Evolutionary conservation across 1,140 invertebrate species (phyloP), one percentile per base, ranked within the genome.

Genomic region (Plectus sambesii): DNA sequence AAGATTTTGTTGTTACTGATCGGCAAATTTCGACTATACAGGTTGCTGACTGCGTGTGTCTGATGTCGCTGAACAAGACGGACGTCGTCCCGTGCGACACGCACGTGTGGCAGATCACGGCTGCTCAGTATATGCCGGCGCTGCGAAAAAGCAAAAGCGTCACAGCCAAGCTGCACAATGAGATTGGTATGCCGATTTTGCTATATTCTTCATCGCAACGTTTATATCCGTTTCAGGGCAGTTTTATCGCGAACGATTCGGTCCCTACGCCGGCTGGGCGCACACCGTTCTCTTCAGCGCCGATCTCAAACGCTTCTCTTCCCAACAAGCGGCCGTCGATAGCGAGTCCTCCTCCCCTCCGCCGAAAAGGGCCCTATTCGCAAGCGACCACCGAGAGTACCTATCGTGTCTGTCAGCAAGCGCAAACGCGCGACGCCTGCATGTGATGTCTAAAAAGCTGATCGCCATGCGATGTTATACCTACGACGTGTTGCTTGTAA

Each of bases 31-130:
- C 51, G 45, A 41, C 29, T 15, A 70, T 71, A 33, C 59, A 86
- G 83, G 84, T 96, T 19, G 88, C 92, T n/a, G 92, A 98, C 71
- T 98, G 92, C 70, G 84, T 98, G 60, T 92, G 87, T 71, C 75
- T 98, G 2, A 97, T 97, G 90, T 89, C 88, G 1, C 70, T 98
- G 50, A 82, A 83, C 40, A 84, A 96, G 68, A 67, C 87, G 37
- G 78, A 82, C 64, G 81, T 87, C 0, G 80, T 97, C 47, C 92
- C 92, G 9, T 83, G 97, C 1, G 93, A 98, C 69, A 94, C 88
- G 0, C 92, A 98, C 71, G 85, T 98, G 17, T 89, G 83, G 72
- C 84, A 94, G 75, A 82, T 97, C 45, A 87, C 86, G 2, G 73
- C 79, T 24, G 71, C 79, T 49, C 76, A 81, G 62, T 96, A 96